Base-by-base conservation (phyloP, 1,140 invertebrate genomes). In the Ptiloglossa arizonensis region DNA sequence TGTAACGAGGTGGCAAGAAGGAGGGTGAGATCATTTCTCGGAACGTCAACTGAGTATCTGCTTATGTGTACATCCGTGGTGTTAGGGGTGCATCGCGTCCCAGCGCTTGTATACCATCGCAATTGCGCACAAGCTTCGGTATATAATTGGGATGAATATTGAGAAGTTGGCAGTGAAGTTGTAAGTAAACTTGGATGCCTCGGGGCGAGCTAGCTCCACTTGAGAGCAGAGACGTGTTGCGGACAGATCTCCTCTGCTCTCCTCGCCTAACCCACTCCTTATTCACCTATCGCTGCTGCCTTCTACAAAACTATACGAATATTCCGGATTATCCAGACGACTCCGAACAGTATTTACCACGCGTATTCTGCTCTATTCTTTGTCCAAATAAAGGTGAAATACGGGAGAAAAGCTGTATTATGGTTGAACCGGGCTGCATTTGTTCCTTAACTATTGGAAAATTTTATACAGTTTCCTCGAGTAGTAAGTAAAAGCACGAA, bases 161-260 rank as follows among this genome's bases (percentile, higher is more conserved):
- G 91, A 93, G 91, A 93, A 93, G 91, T 93, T 93, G 89, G 89
- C 88, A 91, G 88, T 91, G 90, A 91, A 92, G 90, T 91, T 93
- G 91, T 90, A 90, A 92, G 90, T 91, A 92, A 93, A 93, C 90
- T 93, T 91, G 88, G 87, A 89, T 89, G 89, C 92, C 92, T 89
- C 86, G 76, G 86, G 92, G 82, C 90, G 82, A 87, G 56, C 74
- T 82, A 83, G 81, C 78, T 84, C 77, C 89, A 91, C 90, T 91
- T 93, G 89, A 92, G 90, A 93, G 92, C 92, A 91, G 89, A 93
- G 89, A 92, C 92, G 92, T 93, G 92, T 93, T 92, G 90, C 92
- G 90, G 92, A 91, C 90, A 91, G 89, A 82, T 88, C 84, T 90
- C 86, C 82, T 87, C 87, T 86, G 70, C 87, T 81, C 83, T 85